A percentile compares a stretch with the other conserved stretches of the same genome.
Conservation (phyloP, 2,888 invertebrate species). For the Carcina quercana region DNA sequence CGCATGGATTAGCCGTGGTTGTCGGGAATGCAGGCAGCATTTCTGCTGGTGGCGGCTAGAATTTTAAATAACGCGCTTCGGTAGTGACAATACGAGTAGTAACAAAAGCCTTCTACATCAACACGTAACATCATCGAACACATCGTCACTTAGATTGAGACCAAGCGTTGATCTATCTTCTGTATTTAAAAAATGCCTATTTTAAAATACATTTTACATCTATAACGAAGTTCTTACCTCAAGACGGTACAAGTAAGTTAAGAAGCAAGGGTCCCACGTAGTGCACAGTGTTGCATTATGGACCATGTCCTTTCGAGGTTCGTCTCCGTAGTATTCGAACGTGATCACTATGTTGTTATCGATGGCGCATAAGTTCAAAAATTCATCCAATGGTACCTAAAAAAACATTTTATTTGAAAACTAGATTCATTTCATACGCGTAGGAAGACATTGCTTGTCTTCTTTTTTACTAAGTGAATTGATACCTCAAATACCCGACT, state of each 20-base stretch:
- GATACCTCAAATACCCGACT: no score
- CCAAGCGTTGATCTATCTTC: no score
- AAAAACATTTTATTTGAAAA: neutral
- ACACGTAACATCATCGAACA: no score
- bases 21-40: conserved; percentile 53
- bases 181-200: neutral
- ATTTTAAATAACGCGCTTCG: no score
- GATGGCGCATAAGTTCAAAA: conserved; percentile 53
- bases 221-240: conserved; percentile 33
- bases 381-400: conserved; percentile 45
- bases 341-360: conserved; percentile 62
- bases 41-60: conserved; percentile 58
- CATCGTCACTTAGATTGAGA: no score
- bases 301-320: conserved; percentile 63
- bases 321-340: conserved; percentile 65
- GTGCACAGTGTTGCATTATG: conserved; percentile 59
- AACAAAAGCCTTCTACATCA: no score
- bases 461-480: no score
- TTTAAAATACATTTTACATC: neutral
- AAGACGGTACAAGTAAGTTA: conserved; percentile 59
- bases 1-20: conserved; percentile 53
- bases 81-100: no score
- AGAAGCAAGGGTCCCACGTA: conserved; percentile 61
- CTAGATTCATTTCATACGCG: no score
- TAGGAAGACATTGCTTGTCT: no score